A percentile compares a stretch with the other conserved stretches of the same genome.
Conservation (phyloP, 2,113 vertebrate genomes). For the Solenodon paradoxus region DNA sequence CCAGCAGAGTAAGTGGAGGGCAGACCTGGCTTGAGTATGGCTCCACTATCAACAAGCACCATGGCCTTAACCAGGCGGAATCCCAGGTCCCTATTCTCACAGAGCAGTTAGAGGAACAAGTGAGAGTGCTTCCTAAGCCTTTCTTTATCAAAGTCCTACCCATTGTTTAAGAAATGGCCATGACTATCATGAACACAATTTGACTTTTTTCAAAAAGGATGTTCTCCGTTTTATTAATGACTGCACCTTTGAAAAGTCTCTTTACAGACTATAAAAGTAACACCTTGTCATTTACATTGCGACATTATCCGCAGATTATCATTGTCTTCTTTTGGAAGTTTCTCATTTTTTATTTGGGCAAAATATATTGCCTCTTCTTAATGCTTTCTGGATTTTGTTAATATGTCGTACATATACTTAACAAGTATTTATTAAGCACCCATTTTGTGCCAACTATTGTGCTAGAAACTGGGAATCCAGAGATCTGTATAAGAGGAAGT, state of each 20-base stretch:
- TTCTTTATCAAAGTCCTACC: neutral
- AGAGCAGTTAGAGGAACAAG: neutral
- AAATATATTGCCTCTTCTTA: conserved; percentile 37
- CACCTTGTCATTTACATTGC: neutral
- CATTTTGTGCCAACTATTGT: neutral
- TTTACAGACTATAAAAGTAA: neutral
- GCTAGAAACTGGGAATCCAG: neutral
- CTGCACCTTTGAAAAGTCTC: neutral
- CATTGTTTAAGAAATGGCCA: conserved; percentile 6
- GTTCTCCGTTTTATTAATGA: conserved; percentile 11
- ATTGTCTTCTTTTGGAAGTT: conserved; percentile 9
- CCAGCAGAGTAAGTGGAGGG: neutral
- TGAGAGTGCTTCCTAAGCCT: neutral
- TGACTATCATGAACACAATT: neutral
- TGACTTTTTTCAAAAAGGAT: neutral
- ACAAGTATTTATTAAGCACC: conserved; percentile 26
- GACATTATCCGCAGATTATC: neutral
- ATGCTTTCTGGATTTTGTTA: conserved; percentile 27
- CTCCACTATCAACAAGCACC: neutral
- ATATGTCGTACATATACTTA: neutral
- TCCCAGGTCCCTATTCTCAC: neutral
- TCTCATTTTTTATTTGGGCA: neutral
- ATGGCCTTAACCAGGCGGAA: neutral
- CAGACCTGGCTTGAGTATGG: neutral
- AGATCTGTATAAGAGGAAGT: neutral